phyloP scores from a whole-genome alignment of 2,113 vertebrate genomes.

The Rhabdomys dilectus region DNA sequence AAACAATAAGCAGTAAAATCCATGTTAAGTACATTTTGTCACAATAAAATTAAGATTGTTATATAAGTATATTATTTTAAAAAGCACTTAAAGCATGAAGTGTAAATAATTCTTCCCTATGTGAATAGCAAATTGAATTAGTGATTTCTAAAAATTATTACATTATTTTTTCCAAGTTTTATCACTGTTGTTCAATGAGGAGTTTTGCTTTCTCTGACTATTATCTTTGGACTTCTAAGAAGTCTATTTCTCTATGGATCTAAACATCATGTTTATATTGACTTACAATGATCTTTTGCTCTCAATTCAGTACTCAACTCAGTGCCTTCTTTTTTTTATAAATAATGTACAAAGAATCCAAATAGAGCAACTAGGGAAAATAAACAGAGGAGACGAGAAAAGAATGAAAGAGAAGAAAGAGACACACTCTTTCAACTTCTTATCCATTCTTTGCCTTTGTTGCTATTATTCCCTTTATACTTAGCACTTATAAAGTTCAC shows the following conservation, averaged over 20 bases:
- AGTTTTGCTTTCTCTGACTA: background rate
- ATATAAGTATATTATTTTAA: background rate
- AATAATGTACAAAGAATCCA: background rate
- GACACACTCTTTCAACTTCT: background rate
- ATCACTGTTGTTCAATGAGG: background rate
- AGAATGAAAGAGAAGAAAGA: background rate
- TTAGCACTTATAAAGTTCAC: too few relatives aligned
- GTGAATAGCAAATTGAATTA: background rate
- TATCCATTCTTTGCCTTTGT: background rate
- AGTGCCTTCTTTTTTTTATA: background rate
- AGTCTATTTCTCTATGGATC: background rate
- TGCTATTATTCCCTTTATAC: background rate
- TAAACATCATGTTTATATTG: too few relatives aligned
- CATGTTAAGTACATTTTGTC: background rate
- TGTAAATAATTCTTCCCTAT: background rate
- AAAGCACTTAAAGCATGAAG: background rate
- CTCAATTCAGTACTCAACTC: background rate
- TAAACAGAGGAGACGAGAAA: background rate
- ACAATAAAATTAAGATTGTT: too few relatives aligned
- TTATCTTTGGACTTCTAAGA: background rate
- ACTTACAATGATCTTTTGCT: background rate
- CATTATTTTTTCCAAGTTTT: background rate
- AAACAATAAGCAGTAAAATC: background rate
- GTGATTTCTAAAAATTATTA: background rate
- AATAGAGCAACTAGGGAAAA: background rate